These are phyloP conservation scores for Scyliorhinus canicula DNA, from an alignment of 2,797 vertebrate species.

Conservation along the genomic window DNA sequence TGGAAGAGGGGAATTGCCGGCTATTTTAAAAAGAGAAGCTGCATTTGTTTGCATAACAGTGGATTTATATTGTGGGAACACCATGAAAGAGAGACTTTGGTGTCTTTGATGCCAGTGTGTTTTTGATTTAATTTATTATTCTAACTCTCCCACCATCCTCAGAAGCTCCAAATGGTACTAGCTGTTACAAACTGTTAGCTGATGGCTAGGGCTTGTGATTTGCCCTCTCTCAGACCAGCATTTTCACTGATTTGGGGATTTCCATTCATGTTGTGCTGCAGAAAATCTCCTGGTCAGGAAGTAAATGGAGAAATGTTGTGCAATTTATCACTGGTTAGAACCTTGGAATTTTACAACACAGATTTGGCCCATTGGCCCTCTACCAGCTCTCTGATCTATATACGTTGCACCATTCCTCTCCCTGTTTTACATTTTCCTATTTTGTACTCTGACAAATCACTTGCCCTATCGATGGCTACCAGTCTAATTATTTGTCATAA, in stretches of 20 bases:
- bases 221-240: not conserved
- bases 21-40: not conserved
- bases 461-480: not conserved
- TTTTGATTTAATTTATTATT: not conserved
- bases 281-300: not conserved
- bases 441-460: conserved; percentile 22
- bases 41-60: conserved; percentile 1
- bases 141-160: not conserved
- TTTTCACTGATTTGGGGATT: not conserved
- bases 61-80: not conserved
- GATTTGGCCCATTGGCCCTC: not conserved
- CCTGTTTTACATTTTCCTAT: not conserved
- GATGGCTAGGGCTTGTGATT: not conserved
- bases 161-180: conserved; percentile 22
- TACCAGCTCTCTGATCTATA: not conserved
- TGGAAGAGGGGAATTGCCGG: not conserved
- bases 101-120: not conserved
- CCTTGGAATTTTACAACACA: not conserved
- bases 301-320: not conserved
- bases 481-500: not conserved
- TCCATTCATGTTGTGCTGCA: not conserved
- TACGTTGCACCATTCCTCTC: not conserved
- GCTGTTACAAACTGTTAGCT: conserved; percentile 24
- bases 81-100: not conserved
- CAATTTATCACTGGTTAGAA: not conserved